Evolutionary conservation across 1,140 invertebrate species (phyloP).

Genomic region (Lucilia cuprina): DNA sequence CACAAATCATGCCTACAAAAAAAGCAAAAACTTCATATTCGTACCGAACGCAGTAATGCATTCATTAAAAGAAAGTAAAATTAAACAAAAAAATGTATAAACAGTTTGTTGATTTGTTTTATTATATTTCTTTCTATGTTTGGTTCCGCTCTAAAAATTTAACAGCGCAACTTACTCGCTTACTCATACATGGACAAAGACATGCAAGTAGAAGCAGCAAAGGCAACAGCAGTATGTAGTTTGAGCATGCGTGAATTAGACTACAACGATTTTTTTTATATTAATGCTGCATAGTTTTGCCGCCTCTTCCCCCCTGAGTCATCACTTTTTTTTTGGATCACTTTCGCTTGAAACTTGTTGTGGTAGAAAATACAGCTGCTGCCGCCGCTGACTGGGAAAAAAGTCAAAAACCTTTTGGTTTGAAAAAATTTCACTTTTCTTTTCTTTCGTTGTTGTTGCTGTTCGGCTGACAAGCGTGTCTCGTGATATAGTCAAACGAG

Average conservation of each 20-base stretch:
- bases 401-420: slow-evolving; percentile 26
- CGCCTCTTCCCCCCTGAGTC: background rate
- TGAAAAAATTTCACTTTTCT: slow-evolving; percentile 20
- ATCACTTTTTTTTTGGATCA: background rate
- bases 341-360: slow-evolving; percentile 20
- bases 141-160: slow-evolving; percentile 25
- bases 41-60: background rate
- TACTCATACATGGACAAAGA: background rate
- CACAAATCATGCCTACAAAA: slow-evolving; percentile 25
- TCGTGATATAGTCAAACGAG: background rate
- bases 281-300: background rate
- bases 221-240: background rate
- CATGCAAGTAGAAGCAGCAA: background rate
- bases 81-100: background rate
- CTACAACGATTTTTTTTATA: background rate
- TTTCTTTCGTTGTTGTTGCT: background rate
- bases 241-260: slow-evolving; percentile 22
- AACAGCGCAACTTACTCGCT: background rate
- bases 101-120: no score
- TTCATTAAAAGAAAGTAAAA: slow-evolving; percentile 28
- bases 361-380: background rate
- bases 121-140: background rate
- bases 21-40: background rate
- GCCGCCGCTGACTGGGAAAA: background rate
- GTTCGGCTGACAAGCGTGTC: background rate